phyloP scores from a whole-genome alignment of 2,888 invertebrate species.

The Apotomis capreana region DNA sequence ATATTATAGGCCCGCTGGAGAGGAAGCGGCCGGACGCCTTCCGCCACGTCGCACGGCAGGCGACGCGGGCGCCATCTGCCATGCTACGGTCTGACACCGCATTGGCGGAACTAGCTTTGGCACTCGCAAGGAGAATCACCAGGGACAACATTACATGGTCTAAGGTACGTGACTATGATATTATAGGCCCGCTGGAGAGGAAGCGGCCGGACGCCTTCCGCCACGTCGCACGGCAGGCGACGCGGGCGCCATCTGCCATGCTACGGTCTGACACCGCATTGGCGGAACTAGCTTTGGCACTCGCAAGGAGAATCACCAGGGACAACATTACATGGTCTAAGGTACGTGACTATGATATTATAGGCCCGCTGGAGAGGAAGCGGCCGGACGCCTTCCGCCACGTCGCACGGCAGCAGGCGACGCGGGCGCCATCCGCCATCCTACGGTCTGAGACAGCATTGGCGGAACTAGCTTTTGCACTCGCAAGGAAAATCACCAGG shows the following conservation, averaged over 20 bases:
- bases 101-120: slow-evolving; percentile 85
- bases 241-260: slow-evolving; percentile 83
- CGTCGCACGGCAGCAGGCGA: slow-evolving; percentile 89
- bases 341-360: slow-evolving; percentile 63
- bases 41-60: slow-evolving; percentile 87
- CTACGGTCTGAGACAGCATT: slow-evolving; percentile 84
- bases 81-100: slow-evolving; percentile 85
- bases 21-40: slow-evolving; percentile 90
- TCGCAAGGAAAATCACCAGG: slow-evolving; percentile 88
- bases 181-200: slow-evolving; percentile 90
- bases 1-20: slow-evolving; percentile 77
- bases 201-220: slow-evolving; percentile 90
- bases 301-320: slow-evolving; percentile 88
- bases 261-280: slow-evolving; percentile 84
- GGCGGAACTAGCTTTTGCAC: slow-evolving; percentile 85
- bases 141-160: slow-evolving; percentile 90
- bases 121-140: slow-evolving; percentile 88
- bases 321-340: slow-evolving; percentile 91
- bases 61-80: slow-evolving; percentile 84
- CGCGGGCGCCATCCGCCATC: slow-evolving; percentile 83
- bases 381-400: slow-evolving; percentile 89
- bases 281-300: slow-evolving; percentile 85
- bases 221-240: slow-evolving; percentile 89
- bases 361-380: slow-evolving; percentile 85
- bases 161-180: slow-evolving; percentile 83